Conservation (phyloP, 2,113 vertebrate genomes). For the Hiodon tergisus region DNA sequence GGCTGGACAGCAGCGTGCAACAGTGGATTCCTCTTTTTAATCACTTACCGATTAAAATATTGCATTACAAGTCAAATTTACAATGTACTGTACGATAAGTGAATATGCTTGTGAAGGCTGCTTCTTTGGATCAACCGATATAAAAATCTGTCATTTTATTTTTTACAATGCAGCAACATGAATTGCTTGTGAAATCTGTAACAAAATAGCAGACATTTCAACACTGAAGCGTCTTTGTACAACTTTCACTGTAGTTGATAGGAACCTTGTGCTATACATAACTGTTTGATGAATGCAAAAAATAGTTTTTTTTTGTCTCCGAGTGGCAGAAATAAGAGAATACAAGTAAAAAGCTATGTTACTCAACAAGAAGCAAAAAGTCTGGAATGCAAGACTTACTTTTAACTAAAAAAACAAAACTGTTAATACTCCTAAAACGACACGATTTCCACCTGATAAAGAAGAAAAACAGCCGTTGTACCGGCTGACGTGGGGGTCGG, state of each 20-base stretch:
- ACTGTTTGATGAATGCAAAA: conserved; percentile 25
- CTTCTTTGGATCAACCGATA: conserved; percentile 28
- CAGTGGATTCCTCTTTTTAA: conserved; percentile 28
- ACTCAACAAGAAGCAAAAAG: conserved; percentile 22
- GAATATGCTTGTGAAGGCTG: conserved; percentile 23
- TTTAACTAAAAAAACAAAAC: not conserved
- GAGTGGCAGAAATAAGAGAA: conserved; percentile 22
- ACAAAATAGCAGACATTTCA: conserved; percentile 16
- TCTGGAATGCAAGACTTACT: conserved; percentile 22
- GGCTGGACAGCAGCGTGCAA: not conserved
- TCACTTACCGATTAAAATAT: conserved; percentile 28
- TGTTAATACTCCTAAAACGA: no score
- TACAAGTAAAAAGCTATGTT: conserved; percentile 20
- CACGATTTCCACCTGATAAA: no score
- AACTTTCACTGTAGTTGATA: conserved; percentile 29
- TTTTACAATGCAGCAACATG: conserved; percentile 27
- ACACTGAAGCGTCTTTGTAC: conserved; percentile 29
- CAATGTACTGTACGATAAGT: conserved; percentile 30
- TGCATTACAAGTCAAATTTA: conserved; percentile 30
- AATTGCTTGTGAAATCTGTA: conserved; percentile 21
- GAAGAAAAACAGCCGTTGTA: no score
- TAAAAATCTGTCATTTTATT: conserved; percentile 28
- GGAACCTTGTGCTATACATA: conserved; percentile 23
- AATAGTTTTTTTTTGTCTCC: conserved; percentile 18
- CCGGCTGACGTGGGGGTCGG: no score